phyloP scores from a whole-genome alignment of 2,888 invertebrate species.

The Mechanitis messenoides region DNA sequence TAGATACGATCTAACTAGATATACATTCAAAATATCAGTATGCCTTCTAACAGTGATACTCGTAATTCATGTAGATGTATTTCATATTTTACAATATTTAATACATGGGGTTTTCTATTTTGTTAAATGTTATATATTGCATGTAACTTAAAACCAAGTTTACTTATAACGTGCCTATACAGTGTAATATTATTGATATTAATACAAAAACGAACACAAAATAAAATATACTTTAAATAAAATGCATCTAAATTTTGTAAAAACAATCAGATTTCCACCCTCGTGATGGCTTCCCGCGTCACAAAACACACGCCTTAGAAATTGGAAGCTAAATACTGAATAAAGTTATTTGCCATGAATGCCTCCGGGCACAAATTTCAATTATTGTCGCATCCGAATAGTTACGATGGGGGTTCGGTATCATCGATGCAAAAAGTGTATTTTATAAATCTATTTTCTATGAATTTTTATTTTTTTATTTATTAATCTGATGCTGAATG shows the following conservation, averaged over 20 bases:
- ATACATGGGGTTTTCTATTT: too few species aligned
- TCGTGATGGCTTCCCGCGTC: constrained; percentile 40
- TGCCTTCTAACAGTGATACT: too few species aligned
- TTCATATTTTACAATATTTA: too few species aligned
- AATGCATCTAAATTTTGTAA: constrained; percentile 9
- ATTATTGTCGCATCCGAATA: constrained; percentile 76
- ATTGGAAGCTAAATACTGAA: constrained; percentile 73
- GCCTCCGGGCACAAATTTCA: constrained; percentile 77
- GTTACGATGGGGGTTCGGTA: constrained; percentile 62
- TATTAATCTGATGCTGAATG: too few species aligned
- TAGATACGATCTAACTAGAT: too few species aligned
- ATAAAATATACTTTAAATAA: constrained; percentile 24
- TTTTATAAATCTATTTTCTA: background rate
- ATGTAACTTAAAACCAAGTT: too few species aligned
- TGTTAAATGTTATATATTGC: too few species aligned
- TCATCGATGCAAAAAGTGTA: constrained; percentile 33
- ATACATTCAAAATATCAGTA: too few species aligned
- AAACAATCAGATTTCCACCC: constrained; percentile 27
- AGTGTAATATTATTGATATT: background rate
- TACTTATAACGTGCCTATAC: too few species aligned
- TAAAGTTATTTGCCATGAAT: constrained; percentile 76
- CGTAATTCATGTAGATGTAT: too few species aligned
- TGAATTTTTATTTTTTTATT: too few species aligned
- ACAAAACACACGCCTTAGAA: constrained; percentile 55
- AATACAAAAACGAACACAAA: constrained; percentile 27